Evolutionary conservation across 2,888 invertebrate species (phyloP).

Genomic region (Zeuzera pyrina): DNA sequence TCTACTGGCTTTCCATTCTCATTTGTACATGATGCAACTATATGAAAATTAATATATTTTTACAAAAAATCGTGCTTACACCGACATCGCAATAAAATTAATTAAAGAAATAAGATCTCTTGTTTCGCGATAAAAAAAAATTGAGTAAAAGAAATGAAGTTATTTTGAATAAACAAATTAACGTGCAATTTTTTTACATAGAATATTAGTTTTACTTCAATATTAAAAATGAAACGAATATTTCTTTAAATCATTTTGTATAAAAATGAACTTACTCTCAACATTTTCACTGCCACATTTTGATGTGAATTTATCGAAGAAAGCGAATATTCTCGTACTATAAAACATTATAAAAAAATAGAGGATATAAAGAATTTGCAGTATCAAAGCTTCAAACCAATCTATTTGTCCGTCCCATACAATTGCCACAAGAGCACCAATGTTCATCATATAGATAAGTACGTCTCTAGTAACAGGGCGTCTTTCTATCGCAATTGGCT

Average conservation of each 20-base stretch:
- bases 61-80: conserved; percentile 6
- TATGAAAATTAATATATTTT: background rate
- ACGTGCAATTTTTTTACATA: too few species aligned
- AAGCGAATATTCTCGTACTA: conserved; percentile 61
- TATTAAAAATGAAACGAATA: background rate
- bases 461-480: conserved; percentile 88
- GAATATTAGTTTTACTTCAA: too few species aligned
- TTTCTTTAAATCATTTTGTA: background rate
- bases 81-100: too few species aligned
- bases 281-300: conserved; percentile 16
- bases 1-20: conserved; percentile 44
- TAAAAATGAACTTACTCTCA: conserved; percentile 20
- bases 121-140: too few species aligned
- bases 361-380: conserved; percentile 80
- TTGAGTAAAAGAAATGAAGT: too few species aligned
- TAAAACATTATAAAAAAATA: conserved; percentile 85
- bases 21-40: conserved; percentile 26
- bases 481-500: conserved; percentile 85
- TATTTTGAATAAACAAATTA: too few species aligned
- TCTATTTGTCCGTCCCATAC: conserved; percentile 85
- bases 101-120: too few species aligned
- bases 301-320: conserved; percentile 27
- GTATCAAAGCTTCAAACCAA: conserved; percentile 84
- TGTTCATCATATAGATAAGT: conserved; percentile 81
- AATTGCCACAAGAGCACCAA: conserved; percentile 78